A percentile compares a stretch with the other conserved stretches of the same genome.
phyloP scores from a whole-genome alignment of 2,797 vertebrate genomes.

The Microctenopoma steveboyesi region DNA sequence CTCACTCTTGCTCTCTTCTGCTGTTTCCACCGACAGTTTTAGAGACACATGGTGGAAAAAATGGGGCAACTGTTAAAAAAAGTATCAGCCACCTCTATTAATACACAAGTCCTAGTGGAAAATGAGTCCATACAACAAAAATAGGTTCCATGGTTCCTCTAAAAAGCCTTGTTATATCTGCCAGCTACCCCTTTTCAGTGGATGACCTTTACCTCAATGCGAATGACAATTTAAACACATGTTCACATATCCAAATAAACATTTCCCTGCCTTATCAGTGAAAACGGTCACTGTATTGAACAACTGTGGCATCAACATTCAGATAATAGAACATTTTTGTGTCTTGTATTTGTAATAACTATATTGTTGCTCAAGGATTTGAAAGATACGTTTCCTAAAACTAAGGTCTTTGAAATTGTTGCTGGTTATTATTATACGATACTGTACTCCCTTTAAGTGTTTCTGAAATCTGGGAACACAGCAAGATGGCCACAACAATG shows the following conservation, averaged over 20 bases:
- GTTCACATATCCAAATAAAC: slow-evolving; percentile 11
- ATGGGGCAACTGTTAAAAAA: slow-evolving; percentile 68
- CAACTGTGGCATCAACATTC: slow-evolving; percentile 1
- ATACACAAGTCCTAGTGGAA: slow-evolving; percentile 64
- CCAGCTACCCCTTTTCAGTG: slow-evolving; percentile 48
- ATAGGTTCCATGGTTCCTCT: slow-evolving; percentile 52
- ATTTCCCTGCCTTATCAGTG: slow-evolving; percentile 30
- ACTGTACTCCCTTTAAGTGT: background rate
- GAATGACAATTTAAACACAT: slow-evolving; percentile 49
- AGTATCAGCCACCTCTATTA: slow-evolving; percentile 62
- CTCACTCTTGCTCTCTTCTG: slow-evolving; percentile 31
- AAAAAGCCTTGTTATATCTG: slow-evolving; percentile 42
- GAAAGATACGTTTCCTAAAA: background rate
- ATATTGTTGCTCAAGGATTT: background rate
- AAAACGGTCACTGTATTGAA: slow-evolving; percentile 12
- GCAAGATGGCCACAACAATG: background rate
- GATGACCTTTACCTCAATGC: slow-evolving; percentile 49
- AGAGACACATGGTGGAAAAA: slow-evolving; percentile 71
- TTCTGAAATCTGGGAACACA: slow-evolving; percentile 5
- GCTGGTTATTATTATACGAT: background rate
- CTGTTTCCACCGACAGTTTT: slow-evolving; percentile 65
- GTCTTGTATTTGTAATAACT: background rate
- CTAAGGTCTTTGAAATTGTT: background rate
- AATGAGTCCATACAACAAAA: slow-evolving; percentile 68
- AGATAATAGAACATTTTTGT: slow-evolving; percentile 2